Base-by-base conservation (phyloP, 2,113 vertebrate species). In the Atractosteus spatula region DNA sequence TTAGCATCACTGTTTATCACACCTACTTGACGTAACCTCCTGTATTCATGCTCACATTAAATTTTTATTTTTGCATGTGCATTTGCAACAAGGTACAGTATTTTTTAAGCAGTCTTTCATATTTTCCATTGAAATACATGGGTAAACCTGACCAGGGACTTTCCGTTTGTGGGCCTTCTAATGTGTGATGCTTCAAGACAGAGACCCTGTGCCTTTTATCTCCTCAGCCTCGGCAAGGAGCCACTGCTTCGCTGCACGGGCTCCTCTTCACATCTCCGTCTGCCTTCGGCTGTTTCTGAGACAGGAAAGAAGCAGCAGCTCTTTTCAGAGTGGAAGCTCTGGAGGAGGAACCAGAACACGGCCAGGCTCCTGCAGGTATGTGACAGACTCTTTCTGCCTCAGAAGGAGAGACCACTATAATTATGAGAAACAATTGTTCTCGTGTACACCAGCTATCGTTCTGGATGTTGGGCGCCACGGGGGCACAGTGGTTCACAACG, bases 61-160 rank as follows among this genome's bases (percentile, higher is more conserved):
- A 29, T 29, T 29, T 29, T 1, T 29, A 29, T 29, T 29, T 29
- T 29, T 29, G 29, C 29, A 29, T 29, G 29, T 29, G 29, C 29
- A 29, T 29, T 29, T 29, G 29, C 29, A 29, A 29, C 29, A 29
- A 29, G 29, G 29, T 29, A 29, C 29, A 29, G 29, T 29, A 29
- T 29, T 29, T 1, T 29, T 29, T 29, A 29, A 29, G 29, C 29
- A 29, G 29, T 51, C 47, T 51, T 43, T 71, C 72, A 62, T 17
- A 42, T 42, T 74, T 74, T 74, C 72, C 72, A 55, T 29, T 44
- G 70, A 7, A 11, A 29, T 55, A 45, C 66, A 55, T 44, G 7
- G n/a, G 55, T 29, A 71, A 3, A 11, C 62, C 44, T 14, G 56
- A 68, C n/a, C 55, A 54, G 72, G 72, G 72, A 74, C 72, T 74